Base-by-base conservation (phyloP, 92 coral and sea anemone genomes). In the Siderastrea siderea region DNA sequence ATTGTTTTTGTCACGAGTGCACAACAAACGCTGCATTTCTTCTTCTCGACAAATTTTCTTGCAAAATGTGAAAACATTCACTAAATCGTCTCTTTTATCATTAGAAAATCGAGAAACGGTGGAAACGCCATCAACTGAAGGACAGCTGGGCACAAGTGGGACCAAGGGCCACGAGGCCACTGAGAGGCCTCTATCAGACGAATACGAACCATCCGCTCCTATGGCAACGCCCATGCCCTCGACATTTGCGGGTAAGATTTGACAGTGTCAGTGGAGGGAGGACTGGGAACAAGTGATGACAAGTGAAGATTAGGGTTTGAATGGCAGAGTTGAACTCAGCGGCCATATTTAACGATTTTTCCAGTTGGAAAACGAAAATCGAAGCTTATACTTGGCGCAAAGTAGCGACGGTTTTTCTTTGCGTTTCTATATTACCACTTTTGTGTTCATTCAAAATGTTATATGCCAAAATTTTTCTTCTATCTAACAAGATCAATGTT, bases 211-310 rank as follows among this genome's bases (percentile, higher is more conserved):
- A 2, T 66, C 82, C 17, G 46, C 82, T 7, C 67, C 88, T 57
- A 61, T 82, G 60, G 59, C 88, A 77, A 88, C 87, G 19, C 81
- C 86, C 14, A 60, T 84, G 71, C 80, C 86, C 1, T 61, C 86
- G 9, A 88, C 87, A 49, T 79, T 80, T 69, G 72, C 91, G 2
- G 86, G 86, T 74, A 88, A 74, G 74, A 52, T 65, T 26, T 19
- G 1, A n/a, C 58, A 50, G 50, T 11, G 48, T 49, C 17, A n/a
- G 10, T 4, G 8, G 15, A n/a, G 43, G 75, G 17, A 47, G 53
- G 0, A 2, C 16, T 71, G 9, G 43, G 75, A 45, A 71, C 38
- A 26, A 26, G 38, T 26, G 38, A 26, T 26, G 6, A 46, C 19
- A 6, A 10, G 3, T 17, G 6, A 3, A 64, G 6, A 64, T 16